Conservation (phyloP, 2,888 invertebrate genomes). For the Protophormia terraenovae region DNA sequence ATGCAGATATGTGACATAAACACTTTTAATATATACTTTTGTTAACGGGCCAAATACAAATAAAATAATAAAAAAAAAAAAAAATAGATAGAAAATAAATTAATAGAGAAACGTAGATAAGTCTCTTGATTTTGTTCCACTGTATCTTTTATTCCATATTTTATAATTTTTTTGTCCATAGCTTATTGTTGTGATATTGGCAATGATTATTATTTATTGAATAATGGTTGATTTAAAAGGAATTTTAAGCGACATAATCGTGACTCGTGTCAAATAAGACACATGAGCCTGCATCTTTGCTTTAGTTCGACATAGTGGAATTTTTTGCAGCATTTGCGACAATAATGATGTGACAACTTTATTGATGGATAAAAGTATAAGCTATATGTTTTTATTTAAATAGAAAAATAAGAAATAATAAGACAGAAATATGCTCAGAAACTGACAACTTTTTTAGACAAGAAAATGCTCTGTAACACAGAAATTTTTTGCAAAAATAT, state of each 20-base stretch:
- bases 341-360: constrained; percentile 56
- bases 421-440: no score
- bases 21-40: constrained; percentile 37
- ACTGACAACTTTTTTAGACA: no score
- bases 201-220: constrained; percentile 40
- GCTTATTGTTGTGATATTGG: background rate
- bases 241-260: constrained; percentile 58
- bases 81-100: no score
- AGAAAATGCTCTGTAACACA: no score
- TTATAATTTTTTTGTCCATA: background rate
- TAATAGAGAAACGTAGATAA: constrained; percentile 2
- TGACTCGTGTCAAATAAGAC: constrained; percentile 58
- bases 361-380: background rate
- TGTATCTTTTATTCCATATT: background rate
- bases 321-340: background rate
- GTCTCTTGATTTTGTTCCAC: background rate
- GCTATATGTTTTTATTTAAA: no score
- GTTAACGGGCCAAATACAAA: constrained; percentile 33
- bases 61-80: background rate
- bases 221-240: constrained; percentile 45
- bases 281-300: background rate
- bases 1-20: constrained; percentile 32
- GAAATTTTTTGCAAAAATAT: no score
- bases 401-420: no score
- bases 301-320: background rate